A percentile compares a stretch with the other conserved stretches of the same genome.
Conservation (phyloP, 2,113 vertebrate genomes). For the Petromus typicus region DNA sequence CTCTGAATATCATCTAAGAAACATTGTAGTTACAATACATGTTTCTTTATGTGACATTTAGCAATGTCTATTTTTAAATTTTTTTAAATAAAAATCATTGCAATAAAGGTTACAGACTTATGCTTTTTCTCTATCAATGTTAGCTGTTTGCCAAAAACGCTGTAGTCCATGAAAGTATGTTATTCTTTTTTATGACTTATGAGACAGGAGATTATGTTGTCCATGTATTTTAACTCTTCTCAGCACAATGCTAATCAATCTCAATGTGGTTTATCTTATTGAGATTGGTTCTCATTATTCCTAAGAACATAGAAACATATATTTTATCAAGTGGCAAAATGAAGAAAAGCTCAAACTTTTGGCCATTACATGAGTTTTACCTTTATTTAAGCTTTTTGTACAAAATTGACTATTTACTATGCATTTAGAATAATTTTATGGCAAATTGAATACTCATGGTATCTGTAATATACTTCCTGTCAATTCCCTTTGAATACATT, state of each 20-base stretch:
- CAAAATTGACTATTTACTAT: neutral
- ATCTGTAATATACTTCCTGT: neutral
- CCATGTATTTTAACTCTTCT: neutral
- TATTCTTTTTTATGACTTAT: slow-evolving; percentile 43
- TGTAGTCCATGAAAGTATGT: neutral
- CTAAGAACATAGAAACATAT: neutral
- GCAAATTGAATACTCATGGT: neutral
- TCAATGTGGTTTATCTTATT: slow-evolving; percentile 41
- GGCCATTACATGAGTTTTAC: neutral
- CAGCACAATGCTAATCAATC: slow-evolving; percentile 26
- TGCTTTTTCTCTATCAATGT: neutral
- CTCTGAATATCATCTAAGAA: neutral
- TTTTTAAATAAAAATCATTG: slow-evolving; percentile 41
- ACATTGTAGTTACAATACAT: neutral
- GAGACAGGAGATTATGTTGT: neutral
- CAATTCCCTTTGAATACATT: slow-evolving; percentile 43
- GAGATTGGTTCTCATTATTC: slow-evolving; percentile 33
- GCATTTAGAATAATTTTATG: slow-evolving; percentile 26
- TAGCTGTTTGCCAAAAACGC: neutral
- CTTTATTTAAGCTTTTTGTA: neutral
- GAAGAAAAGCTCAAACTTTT: neutral
- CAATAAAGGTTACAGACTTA: neutral
- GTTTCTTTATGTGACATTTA: slow-evolving; percentile 47
- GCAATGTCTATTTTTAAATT: slow-evolving; percentile 33
- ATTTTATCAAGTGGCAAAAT: slow-evolving; percentile 11